Evolutionary conservation across 2,113 vertebrate genomes (phyloP).

Genomic region (Pseudopodoces humilis): DNA sequence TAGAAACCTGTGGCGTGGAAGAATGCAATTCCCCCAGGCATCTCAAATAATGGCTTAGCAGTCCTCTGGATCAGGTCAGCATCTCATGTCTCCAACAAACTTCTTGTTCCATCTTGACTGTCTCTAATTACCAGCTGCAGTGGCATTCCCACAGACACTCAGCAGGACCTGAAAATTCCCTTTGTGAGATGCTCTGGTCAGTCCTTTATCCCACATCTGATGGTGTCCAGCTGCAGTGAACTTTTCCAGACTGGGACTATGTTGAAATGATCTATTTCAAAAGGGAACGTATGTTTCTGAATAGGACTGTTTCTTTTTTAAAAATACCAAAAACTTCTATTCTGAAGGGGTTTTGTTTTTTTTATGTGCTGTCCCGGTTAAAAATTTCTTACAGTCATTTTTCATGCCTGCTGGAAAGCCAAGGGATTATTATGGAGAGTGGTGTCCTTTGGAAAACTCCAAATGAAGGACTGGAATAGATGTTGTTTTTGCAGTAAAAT

Average conservation of each 20-base stretch:
- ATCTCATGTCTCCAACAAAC: neutral
- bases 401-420: neutral
- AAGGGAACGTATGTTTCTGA: neutral
- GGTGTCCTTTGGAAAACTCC: neutral
- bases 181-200: neutral
- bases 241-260: neutral
- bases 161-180: neutral
- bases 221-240: neutral
- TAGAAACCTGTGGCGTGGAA: neutral
- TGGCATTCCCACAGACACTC: neutral
- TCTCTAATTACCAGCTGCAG: neutral
- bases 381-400: neutral
- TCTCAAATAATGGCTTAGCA: neutral
- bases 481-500: slow-evolving; percentile 11
- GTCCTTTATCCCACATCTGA: neutral
- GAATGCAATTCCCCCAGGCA: neutral
- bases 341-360: neutral
- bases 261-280: neutral
- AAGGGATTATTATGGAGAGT: neutral
- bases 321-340: neutral
- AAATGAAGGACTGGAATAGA: neutral
- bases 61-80: neutral
- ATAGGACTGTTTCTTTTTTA: neutral
- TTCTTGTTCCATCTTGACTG: neutral
- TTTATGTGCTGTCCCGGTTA: neutral